A percentile compares a stretch with the other conserved stretches of the same genome.
phyloP scores from a whole-genome alignment of 2,888 invertebrate genomes.

The Teleogryllus oceanicus region DNA sequence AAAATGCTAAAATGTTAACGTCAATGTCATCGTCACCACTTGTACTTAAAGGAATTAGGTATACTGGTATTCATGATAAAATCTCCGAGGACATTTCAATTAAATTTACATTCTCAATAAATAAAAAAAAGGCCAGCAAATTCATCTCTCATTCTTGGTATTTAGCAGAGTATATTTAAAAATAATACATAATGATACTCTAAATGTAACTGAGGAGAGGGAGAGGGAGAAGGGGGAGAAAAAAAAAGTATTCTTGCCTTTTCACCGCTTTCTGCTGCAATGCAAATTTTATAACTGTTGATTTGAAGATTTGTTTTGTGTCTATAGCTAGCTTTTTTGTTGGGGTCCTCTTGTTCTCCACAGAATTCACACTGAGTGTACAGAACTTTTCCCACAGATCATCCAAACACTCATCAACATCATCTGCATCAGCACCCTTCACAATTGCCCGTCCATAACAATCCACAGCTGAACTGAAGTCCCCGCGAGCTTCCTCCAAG shows the following conservation, averaged over 20 bases:
- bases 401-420: not conserved
- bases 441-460: conserved; percentile 49
- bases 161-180: no score
- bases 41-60: no score
- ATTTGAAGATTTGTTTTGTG: conserved; percentile 12
- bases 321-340: not conserved
- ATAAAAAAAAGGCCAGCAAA: no score
- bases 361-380: not conserved
- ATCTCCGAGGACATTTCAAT: no score
- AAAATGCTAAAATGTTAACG: no score
- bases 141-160: no score
- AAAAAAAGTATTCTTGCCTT: not conserved
- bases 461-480: conserved; percentile 56
- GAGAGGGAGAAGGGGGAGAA: no score
- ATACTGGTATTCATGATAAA: no score
- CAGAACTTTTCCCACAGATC: conserved; percentile 19
- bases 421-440: not conserved
- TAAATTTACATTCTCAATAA: no score
- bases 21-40: no score
- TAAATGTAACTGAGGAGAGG: no score
- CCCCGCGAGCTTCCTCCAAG: conserved; percentile 54
- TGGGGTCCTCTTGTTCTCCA: not conserved
- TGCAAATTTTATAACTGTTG: not conserved
- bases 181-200: no score
- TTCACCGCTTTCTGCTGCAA: conserved; percentile 20